These are phyloP conservation scores for Rousettus madagascariensis DNA, from an alignment of 2,797 vertebrate species.

Conservation along the genomic window DNA sequence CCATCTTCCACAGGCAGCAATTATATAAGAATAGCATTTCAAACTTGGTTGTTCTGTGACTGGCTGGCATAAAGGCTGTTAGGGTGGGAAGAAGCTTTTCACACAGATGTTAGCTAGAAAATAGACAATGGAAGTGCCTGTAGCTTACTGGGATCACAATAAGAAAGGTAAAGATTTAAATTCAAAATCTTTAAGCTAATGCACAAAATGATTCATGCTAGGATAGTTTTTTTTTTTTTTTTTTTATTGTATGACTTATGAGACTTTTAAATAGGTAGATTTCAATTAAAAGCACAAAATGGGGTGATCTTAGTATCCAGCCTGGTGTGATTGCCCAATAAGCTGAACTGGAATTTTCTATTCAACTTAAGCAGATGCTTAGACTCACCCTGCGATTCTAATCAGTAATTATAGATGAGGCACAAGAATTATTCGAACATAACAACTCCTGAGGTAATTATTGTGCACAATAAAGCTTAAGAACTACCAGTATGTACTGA, in stretches of 20 bases:
- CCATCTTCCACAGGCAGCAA: constrained; percentile 68
- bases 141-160: constrained; percentile 56
- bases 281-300: constrained; percentile 28
- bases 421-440: background rate
- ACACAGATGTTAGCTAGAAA: constrained; percentile 74
- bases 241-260: constrained; percentile 5
- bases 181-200: constrained; percentile 62
- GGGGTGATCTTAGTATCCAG: background rate
- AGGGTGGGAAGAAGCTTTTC: constrained; percentile 74
- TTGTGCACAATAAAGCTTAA: background rate
- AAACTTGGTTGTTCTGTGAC: constrained; percentile 30
- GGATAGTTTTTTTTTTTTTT: background rate
- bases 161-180: constrained; percentile 60
- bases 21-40: constrained; percentile 70
- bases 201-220: constrained; percentile 37
- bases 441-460: background rate
- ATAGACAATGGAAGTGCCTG: constrained; percentile 49
- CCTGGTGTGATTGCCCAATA: background rate
- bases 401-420: background rate
- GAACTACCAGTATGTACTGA: background rate
- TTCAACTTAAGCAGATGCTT: background rate
- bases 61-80: constrained; percentile 59
- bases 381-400: background rate
- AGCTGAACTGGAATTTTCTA: background rate
- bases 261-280: background rate